Conservation (phyloP, 2,797 vertebrate genomes). For the Halcyon chelicuti region DNA sequence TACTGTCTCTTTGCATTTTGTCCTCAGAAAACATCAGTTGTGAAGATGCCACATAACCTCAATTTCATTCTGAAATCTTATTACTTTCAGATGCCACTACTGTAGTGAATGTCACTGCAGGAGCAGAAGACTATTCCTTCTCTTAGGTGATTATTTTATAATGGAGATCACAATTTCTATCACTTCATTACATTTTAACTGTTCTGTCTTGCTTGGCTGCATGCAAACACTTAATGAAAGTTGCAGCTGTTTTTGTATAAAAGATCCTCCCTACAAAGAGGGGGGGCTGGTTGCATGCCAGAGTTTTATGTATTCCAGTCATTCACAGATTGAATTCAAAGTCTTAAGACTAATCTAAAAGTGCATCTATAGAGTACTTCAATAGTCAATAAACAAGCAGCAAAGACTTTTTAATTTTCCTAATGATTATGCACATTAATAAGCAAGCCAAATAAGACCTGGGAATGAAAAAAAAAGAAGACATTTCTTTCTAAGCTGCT, state of each 20-base stretch:
- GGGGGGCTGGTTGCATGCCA: not conserved
- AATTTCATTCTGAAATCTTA: not conserved
- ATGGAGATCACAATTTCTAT: not conserved
- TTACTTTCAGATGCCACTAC: not conserved
- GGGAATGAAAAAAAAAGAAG: not conserved
- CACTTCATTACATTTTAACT: not conserved
- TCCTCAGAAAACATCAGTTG: not conserved
- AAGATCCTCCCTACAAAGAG: not conserved
- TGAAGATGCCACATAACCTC: not conserved
- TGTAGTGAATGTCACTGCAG: not conserved
- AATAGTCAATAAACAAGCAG: not conserved
- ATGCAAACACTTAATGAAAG: not conserved
- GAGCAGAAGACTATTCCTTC: not conserved
- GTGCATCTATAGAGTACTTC: not conserved
- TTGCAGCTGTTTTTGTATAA: not conserved
- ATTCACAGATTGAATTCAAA: not conserved
- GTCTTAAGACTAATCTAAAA: not conserved
- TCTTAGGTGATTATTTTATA: not conserved
- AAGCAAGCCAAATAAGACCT: not conserved
- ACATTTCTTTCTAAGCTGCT: not conserved
- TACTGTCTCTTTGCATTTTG: not conserved
- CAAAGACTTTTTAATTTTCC: rapidly evolving
- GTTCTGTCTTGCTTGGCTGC: not conserved
- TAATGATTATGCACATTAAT: not conserved
- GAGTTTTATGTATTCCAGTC: not conserved